phyloP scores from a whole-genome alignment of 2,113 vertebrate species.

The Trochalopteron elliotii region DNA sequence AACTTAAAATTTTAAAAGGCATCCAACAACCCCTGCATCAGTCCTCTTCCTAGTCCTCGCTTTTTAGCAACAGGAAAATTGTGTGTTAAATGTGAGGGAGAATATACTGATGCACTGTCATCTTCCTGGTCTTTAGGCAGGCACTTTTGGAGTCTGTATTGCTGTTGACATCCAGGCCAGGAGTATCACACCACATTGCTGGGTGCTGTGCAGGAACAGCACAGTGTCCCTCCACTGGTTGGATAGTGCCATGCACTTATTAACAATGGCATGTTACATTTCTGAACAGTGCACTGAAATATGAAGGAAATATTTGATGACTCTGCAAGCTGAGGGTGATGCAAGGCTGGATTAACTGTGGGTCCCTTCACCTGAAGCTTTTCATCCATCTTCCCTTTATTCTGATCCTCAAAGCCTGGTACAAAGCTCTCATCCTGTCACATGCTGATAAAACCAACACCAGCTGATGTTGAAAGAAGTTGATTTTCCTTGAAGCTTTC shows the following conservation, averaged over 20 bases:
- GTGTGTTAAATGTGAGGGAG: not conserved
- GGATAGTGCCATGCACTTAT: fast-evolving
- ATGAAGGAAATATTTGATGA: not conserved
- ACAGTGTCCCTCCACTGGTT: not conserved
- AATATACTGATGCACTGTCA: not conserved
- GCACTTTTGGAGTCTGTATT: not conserved
- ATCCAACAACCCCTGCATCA: not conserved
- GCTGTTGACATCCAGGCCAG: not conserved
- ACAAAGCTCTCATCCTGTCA: not conserved
- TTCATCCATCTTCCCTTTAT: not conserved
- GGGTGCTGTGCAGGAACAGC: not conserved
- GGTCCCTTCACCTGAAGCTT: not conserved
- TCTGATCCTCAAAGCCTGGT: not conserved
- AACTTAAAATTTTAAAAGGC: not conserved
- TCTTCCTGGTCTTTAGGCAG: not conserved
- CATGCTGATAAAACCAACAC: not conserved
- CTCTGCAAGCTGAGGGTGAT: not conserved
- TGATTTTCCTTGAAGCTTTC: not conserved
- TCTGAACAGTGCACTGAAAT: not conserved
- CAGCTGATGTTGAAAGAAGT: not conserved
- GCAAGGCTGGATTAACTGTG: not conserved
- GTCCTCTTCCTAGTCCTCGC: not conserved
- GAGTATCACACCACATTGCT: not conserved
- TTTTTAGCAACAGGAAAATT: not conserved
- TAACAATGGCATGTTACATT: not conserved